A percentile compares a stretch with the other conserved stretches of the same genome.
Conservation (phyloP, 2,113 vertebrate species). For the Speoplatyrhinus poulsoni region DNA sequence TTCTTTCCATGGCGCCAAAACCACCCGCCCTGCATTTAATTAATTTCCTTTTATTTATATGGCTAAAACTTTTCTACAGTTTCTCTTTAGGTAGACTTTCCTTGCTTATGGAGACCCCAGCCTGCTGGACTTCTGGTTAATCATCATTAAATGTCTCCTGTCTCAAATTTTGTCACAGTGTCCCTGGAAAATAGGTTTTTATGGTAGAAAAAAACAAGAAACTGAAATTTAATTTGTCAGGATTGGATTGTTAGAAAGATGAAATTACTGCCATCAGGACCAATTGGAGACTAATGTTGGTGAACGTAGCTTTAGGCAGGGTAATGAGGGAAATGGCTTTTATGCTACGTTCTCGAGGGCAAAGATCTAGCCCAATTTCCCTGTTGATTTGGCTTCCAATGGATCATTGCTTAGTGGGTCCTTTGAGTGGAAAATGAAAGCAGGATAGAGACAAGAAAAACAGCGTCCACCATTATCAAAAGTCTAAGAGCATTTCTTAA, state of each 20-base stretch:
- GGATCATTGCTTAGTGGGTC: conserved; percentile 54
- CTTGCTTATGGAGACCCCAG: conserved; percentile 68
- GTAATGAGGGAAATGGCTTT: conserved; percentile 67
- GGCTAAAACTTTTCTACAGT: conserved; percentile 69
- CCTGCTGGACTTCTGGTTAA: conserved; percentile 67
- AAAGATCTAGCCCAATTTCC: conserved; percentile 66
- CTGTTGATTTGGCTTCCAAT: conserved; percentile 61
- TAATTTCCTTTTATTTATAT: conserved; percentile 89
- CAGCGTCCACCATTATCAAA: conserved; percentile 35
- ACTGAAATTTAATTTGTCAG: conserved; percentile 68
- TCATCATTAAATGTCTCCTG: conserved; percentile 60
- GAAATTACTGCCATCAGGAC: conserved; percentile 73
- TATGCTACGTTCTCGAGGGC: conserved; percentile 49
- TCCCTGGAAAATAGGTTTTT: conserved; percentile 1
- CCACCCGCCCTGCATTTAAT: conserved; percentile 85
- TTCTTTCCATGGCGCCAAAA: conserved; percentile 86
- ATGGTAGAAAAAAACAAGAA: conserved; percentile 23
- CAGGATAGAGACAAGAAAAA: conserved; percentile 24
- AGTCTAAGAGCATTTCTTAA: conserved; percentile 45
- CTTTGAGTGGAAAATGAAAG: conserved; percentile 38
- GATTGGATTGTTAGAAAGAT: conserved; percentile 67
- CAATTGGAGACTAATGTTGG: conserved; percentile 69
- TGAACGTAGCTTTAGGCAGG: conserved; percentile 52
- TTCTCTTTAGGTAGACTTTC: conserved; percentile 76
- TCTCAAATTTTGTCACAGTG: conserved; percentile 54